Percentiles rank a stretch among this genome's conserved stretches.
Conservation (phyloP, 2,113 vertebrate genomes). For the Suncus etruscus region DNA sequence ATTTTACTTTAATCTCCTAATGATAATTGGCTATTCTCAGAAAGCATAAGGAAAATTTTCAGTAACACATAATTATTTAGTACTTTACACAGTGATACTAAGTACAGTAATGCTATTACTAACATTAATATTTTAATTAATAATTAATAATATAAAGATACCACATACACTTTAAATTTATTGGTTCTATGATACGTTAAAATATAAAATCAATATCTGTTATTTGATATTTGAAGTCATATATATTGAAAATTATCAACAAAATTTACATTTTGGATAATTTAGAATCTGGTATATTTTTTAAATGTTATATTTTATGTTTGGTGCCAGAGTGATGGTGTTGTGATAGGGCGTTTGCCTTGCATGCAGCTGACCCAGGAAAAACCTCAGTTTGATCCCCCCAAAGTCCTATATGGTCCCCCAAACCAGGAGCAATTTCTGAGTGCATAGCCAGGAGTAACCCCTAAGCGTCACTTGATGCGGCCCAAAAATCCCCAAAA, state of each 20-base stretch:
- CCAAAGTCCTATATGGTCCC: too few relatives aligned
- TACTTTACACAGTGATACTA: not conserved
- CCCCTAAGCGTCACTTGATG: too few relatives aligned
- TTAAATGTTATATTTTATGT: not conserved
- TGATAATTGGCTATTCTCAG: slow-evolving; percentile 12
- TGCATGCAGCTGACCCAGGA: too few relatives aligned
- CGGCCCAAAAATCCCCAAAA: too few relatives aligned
- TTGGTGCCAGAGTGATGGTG: too few relatives aligned
- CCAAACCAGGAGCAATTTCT: too few relatives aligned
- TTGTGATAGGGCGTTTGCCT: too few relatives aligned
- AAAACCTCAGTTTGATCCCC: too few relatives aligned
- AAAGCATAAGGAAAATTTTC: not conserved
- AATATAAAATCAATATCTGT: not conserved
- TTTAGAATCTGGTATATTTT: not conserved
- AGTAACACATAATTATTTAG: not conserved
- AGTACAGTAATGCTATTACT: not conserved
- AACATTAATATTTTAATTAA: not conserved
- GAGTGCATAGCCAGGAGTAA: too few relatives aligned
- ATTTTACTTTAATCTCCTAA: not conserved
- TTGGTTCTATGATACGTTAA: not conserved
- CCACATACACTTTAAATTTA: not conserved
- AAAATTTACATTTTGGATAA: slow-evolving; percentile 19
- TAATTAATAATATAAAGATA: not conserved
- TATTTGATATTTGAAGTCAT: not conserved
- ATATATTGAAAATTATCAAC: not conserved